These are phyloP conservation scores for Pararge aegeria DNA, from an alignment of 1,140 invertebrate genomes.

Conservation along the genomic window DNA sequence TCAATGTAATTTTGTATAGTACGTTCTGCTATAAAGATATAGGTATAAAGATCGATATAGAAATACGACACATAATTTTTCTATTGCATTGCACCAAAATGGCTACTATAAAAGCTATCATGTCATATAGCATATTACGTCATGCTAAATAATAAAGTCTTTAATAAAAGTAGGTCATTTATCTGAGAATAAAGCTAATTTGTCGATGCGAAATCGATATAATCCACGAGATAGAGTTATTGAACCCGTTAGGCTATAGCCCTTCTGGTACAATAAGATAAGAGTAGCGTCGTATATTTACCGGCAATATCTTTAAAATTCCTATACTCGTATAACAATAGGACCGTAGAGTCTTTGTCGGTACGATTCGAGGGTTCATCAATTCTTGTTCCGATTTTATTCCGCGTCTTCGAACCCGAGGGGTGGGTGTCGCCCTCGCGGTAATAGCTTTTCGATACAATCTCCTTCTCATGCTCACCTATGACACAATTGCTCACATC, in stretches of 20 bases:
- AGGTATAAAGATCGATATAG: no score
- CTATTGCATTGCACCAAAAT: no score
- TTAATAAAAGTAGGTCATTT: no score
- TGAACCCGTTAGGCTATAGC: background rate
- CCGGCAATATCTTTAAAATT: constrained; percentile 44
- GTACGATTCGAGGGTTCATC: constrained; percentile 49
- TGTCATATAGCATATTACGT: no score
- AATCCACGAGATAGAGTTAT: no score
- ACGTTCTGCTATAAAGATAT: no score
- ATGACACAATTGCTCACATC: constrained; percentile 61
- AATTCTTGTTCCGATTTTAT: constrained; percentile 65
- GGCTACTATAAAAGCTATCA: no score
- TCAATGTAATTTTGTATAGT: no score
- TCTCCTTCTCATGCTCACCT: constrained; percentile 52
- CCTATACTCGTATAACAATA: constrained; percentile 35
- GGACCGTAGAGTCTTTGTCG: constrained; percentile 37
- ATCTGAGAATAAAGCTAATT: no score
- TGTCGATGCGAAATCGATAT: no score
- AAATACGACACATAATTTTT: no score
- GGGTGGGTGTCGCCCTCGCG: constrained; percentile 40
- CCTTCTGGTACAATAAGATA: background rate
- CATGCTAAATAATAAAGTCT: no score
- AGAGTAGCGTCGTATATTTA: constrained; percentile 4
- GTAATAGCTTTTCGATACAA: constrained; percentile 64
- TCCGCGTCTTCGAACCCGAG: constrained; percentile 39